Conservation (phyloP, 2,888 invertebrate genomes). For the Strigamia transsilvanica region DNA sequence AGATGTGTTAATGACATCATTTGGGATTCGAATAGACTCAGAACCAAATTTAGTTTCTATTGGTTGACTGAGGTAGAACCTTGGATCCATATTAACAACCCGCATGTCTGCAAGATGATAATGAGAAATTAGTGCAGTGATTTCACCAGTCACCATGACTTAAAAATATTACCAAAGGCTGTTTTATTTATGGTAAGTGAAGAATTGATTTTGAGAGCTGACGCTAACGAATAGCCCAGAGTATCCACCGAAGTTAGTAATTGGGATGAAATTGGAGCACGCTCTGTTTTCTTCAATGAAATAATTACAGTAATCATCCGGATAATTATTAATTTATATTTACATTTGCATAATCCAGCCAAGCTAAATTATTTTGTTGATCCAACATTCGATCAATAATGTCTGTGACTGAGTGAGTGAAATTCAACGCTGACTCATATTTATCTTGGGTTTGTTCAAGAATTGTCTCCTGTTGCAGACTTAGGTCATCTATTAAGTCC, state of each 20-base stretch:
- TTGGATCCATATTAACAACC: neutral
- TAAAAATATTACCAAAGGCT: neutral
- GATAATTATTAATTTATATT: neutral
- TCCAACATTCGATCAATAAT: conserved; percentile 2
- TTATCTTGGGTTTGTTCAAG: neutral
- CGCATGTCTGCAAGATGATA: neutral
- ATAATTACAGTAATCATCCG: neutral
- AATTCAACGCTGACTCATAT: neutral
- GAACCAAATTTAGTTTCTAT: neutral
- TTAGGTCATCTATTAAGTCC: neutral
- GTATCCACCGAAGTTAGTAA: neutral
- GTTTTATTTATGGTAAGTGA: neutral
- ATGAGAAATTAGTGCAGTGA: neutral
- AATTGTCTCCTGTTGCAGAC: neutral
- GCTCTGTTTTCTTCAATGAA: conserved; percentile 29
- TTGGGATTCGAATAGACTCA: neutral
- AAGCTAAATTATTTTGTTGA: conserved; percentile 16
- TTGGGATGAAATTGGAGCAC: conserved; percentile 13
- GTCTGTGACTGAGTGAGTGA: conserved; percentile 4
- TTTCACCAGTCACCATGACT: too few relatives aligned
- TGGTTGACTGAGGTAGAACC: neutral
- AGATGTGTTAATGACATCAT: neutral
- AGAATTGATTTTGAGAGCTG: neutral
- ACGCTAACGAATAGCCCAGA: neutral
- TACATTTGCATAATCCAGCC: conserved; percentile 5